Evolutionary conservation across 2,797 vertebrate genomes (phyloP).

Genomic region (Hyperoplus lanceolatus): DNA sequence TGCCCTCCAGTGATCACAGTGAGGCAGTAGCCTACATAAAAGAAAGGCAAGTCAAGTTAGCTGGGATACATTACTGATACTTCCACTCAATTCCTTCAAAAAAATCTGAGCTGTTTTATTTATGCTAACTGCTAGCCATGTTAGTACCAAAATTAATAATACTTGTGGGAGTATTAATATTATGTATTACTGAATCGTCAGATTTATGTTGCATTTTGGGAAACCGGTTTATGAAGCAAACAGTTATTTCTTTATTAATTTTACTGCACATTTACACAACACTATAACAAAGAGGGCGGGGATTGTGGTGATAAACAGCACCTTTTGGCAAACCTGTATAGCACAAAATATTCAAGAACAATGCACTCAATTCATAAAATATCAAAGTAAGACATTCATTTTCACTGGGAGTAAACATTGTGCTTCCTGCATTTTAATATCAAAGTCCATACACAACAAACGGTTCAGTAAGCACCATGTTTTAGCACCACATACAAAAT

Average conservation of each 20-base stretch:
- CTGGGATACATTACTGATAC: too few relatives aligned
- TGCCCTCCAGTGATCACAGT: constrained; percentile 11
- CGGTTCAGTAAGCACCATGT: constrained; percentile 32
- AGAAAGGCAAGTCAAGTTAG: not conserved
- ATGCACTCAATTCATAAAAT: not conserved
- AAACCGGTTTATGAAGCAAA: not conserved
- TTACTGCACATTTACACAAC: not conserved
- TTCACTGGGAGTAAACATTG: not conserved
- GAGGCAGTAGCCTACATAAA: not conserved
- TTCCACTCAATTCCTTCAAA: not conserved
- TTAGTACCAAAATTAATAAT: not conserved
- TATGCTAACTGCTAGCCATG: not conserved
- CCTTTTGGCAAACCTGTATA: constrained; percentile 7
- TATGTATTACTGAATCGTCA: not conserved
- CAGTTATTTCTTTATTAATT: not conserved
- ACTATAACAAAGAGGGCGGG: not conserved
- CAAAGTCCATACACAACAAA: not conserved
- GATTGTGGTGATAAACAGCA: constrained; percentile 4
- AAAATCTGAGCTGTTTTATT: not conserved
- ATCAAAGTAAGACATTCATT: not conserved
- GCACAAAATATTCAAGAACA: constrained; percentile 16
- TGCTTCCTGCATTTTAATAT: not conserved
- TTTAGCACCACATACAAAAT: constrained; percentile 33
- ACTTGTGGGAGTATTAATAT: not conserved
- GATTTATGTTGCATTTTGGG: not conserved